Base-by-base conservation (phyloP, 2,888 invertebrate species). In the Megalurothrips usitatus region DNA sequence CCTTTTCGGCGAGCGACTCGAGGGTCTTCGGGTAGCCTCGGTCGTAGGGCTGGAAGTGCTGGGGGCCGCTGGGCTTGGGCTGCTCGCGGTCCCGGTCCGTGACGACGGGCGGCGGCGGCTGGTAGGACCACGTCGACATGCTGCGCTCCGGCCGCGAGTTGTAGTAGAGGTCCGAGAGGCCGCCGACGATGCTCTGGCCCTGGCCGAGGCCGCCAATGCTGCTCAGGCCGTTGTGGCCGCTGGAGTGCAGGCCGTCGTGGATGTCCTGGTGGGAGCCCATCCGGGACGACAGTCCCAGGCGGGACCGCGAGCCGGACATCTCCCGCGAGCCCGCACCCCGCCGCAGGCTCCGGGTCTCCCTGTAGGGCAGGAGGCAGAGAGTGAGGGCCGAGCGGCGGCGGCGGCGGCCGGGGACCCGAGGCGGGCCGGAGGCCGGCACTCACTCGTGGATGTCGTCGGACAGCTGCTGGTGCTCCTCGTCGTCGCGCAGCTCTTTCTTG, bases 1-100 rank as follows among this genome's bases (percentile, higher is more conserved):
- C 89, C 88, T 96, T 96, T 87, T 97, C 96, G 9, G 96, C 96
- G 81, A 97, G 90, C 85, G 96, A 96, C 87, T 96, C 96, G 84
- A 96, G 88, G 0, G 96, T 96, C 86, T 96, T 96, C 2, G 95
- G 94, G 86, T 94, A 94, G 6, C 91, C 92, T 83, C 96, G 91
- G 86, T 96, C 96, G 87, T 96, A 96, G 10, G 95, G 95, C 83
- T 95, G 95, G 87, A 95, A 96, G 86, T 95, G 92, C 84, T 95
- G 94, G 79, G 89, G 68, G 23, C 11, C 68, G 26, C 23, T 26
- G 23, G 68, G 88, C 86, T 96, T 95, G 0, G 96, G 96, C 87
- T 96, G 96, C 14, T 43, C 34, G 34, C 34, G 34, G 58, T 58
- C 58, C 19, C 58, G 58, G 86, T 96, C 96, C 23, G 96, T 96